These are phyloP conservation scores for Megaceryle maxima DNA, from an alignment of 2,113 vertebrate genomes.

Conservation along the genomic window DNA sequence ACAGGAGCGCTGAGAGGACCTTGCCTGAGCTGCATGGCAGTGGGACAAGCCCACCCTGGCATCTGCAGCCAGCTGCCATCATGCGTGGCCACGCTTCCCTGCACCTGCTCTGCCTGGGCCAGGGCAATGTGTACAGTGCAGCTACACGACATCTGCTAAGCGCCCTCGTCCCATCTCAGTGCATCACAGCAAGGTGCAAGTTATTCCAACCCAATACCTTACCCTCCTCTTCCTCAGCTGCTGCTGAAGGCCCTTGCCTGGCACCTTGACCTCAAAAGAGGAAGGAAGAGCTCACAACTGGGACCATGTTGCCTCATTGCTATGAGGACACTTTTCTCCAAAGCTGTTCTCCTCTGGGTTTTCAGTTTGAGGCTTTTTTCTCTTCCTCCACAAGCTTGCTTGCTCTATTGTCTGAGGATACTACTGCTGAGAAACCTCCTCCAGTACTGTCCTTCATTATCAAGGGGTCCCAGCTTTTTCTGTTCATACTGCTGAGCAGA, in stretches of 20 bases:
- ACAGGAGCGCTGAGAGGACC: background rate
- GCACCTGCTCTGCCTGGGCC: background rate
- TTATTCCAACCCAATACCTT: background rate
- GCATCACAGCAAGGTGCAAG: fast-evolving
- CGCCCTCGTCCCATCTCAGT: background rate
- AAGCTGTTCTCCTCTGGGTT: background rate
- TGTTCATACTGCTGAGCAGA: background rate
- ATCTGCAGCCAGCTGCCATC: background rate
- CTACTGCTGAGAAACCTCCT: fast-evolving
- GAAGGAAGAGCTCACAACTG: background rate
- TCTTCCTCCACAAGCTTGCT: background rate
- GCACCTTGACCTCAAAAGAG: no score
- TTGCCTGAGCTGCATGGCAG: background rate
- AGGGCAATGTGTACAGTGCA: fast-evolving
- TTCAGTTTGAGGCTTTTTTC: background rate
- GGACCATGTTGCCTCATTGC: background rate
- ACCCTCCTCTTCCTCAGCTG: background rate
- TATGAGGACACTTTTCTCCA: background rate
- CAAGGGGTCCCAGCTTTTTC: background rate
- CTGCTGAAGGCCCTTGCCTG: background rate
- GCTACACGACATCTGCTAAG: background rate
- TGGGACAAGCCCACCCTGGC: background rate
- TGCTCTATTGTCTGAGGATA: background rate
- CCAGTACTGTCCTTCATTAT: fast-evolving
- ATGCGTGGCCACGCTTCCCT: fast-evolving